phyloP scores from a whole-genome alignment of 2,888 invertebrate genomes.

The Apamea epomidion region DNA sequence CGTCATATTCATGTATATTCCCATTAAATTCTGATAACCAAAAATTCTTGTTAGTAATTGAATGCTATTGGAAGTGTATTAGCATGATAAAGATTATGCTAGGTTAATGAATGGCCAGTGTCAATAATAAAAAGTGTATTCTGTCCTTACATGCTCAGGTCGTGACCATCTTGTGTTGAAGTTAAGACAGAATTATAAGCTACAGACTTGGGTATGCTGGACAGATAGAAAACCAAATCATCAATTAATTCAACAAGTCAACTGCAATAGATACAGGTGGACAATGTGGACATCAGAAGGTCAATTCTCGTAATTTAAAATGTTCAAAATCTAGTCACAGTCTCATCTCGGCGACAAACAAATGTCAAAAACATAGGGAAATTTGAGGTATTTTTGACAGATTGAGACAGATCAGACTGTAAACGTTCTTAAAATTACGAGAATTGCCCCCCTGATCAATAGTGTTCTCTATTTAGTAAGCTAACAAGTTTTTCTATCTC shows the following conservation, averaged over 20 bases:
- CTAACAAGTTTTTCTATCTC: neutral
- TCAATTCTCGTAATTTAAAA: too few species aligned
- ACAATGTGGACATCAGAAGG: neutral
- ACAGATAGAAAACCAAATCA: neutral
- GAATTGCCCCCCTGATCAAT: neutral
- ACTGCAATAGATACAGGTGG: neutral
- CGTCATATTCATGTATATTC: slow-evolving; percentile 4
- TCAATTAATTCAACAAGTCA: neutral
- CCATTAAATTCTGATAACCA: slow-evolving; percentile 10
- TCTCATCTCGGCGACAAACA: too few species aligned
- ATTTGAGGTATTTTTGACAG: too few species aligned
- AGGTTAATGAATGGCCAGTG: slow-evolving; percentile 4
- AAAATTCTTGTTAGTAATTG: slow-evolving; percentile 8
- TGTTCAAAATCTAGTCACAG: too few species aligned
- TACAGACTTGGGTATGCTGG: neutral
- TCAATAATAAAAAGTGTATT: slow-evolving; percentile 4
- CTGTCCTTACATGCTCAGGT: neutral
- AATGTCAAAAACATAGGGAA: too few species aligned
- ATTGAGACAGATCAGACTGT: too few species aligned
- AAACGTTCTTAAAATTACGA: too few species aligned
- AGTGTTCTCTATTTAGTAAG: too few species aligned
- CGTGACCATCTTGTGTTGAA: neutral
- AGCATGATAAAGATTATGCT: slow-evolving; percentile 9
- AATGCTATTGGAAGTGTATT: slow-evolving; percentile 11
- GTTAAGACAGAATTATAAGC: neutral